Evolutionary conservation across 2,797 vertebrate genomes (phyloP), one percentile per base, ranked within the genome.

Genomic region (Oreortyx pictus): DNA sequence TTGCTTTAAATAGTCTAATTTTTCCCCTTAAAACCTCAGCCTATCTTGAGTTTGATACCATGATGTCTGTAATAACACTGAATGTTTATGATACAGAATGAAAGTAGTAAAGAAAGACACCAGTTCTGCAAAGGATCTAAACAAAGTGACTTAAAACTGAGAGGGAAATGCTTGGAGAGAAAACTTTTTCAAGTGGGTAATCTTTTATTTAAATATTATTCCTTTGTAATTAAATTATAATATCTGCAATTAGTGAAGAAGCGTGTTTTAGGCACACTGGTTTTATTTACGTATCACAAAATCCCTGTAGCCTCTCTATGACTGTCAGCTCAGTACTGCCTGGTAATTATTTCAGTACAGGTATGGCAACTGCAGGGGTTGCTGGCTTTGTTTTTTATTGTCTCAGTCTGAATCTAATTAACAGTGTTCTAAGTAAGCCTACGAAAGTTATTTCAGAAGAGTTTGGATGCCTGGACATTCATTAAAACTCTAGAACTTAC

Each of bases 171-270:
- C 29, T 85, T 68, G 27, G 57, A 54, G 64, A 82, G 39, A 93
- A 93, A 81, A 88, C 49, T 83, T 86, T 31, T 80, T 86, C 89
- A 93, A 96, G 87, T 90, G 77, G 81, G 62, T 92, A 84, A 94
- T 91, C 82, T 92, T 97, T 96, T 94, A 94, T 90, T 96, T 90
- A 89, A 95, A 92, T 89, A 94, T 91, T 91, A 77, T 91, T 95
- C 52, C 89, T 87, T 87, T 88, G 68, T 73, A 85, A 88, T 86
- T 64, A 78, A 93, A 57, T 90, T 39, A 11, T 46, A 72, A 18
- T 91, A 95, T 86, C 77, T 94, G 77, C 66, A 70, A 44, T 68
- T 77, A 59, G 56, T 81, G 57, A 62, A 64, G 49, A 83, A 93
- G 39, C 19, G 8, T 41, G 43, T 27, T 91, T 91, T 78, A 73